A percentile compares a stretch with the other conserved stretches of the same genome.
These are phyloP conservation scores for Acleris laterana DNA, from an alignment of 2,888 invertebrate species.

Conservation along the genomic window DNA sequence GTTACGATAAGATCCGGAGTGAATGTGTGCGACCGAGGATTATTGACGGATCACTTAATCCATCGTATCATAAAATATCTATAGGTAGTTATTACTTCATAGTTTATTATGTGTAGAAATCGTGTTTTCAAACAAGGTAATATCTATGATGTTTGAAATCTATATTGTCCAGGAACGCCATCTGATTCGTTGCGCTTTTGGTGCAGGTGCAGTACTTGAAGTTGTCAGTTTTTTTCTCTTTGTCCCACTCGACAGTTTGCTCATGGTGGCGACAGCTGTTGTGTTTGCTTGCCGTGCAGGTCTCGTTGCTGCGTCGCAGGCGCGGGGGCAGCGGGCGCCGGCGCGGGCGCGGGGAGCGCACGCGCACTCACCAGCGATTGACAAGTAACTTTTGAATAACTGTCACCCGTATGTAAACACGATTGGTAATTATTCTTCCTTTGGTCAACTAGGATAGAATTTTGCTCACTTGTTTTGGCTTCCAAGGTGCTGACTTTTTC, in stretches of 20 bases:
- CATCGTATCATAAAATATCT: too few species aligned
- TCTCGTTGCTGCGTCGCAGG: background rate
- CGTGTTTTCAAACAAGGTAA: too few species aligned
- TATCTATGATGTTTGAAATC: too few species aligned
- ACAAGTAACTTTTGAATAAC: background rate
- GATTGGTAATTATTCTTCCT: background rate
- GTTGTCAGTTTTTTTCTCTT: background rate
- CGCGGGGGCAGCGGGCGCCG: too few species aligned
- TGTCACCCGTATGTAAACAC: background rate
- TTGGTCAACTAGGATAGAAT: background rate
- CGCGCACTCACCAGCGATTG: too few species aligned
- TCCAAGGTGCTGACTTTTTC: background rate
- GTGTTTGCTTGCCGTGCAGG: background rate
- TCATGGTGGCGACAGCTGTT: background rate
- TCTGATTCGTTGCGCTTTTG: background rate
- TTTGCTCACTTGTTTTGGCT: constrained; percentile 4
- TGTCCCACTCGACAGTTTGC: background rate
- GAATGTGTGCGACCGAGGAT: too few species aligned
- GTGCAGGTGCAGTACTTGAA: background rate
- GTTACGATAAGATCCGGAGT: too few species aligned
- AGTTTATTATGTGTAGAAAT: too few species aligned
- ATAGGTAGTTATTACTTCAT: too few species aligned
- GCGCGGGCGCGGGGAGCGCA: too few species aligned
- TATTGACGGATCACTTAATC: too few species aligned
- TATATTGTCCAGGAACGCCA: too few species aligned